Percentiles rank a stretch among this genome's conserved stretches.
These are phyloP conservation scores for Tenebrosternarchus preto DNA, from an alignment of 2,113 vertebrate species.

Conservation along the genomic window DNA sequence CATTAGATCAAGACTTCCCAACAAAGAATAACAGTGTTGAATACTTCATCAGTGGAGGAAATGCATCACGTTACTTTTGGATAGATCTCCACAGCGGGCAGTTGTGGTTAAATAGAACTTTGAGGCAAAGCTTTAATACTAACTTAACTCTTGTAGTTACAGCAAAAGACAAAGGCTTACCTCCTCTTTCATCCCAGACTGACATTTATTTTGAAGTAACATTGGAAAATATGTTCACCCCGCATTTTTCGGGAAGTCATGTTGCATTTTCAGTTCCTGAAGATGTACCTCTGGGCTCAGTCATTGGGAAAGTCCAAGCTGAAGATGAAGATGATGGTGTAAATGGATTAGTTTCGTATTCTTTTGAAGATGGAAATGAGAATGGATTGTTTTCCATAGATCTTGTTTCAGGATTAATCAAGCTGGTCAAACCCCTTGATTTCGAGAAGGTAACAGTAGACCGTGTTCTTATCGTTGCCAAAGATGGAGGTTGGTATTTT, in stretches of 20 bases:
- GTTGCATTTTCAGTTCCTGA: conserved; percentile 69
- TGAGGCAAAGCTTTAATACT: conserved; percentile 52
- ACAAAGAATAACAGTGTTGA: conserved; percentile 56
- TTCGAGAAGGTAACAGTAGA: conserved; percentile 65
- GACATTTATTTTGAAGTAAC: conserved; percentile 68
- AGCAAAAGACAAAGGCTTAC: conserved; percentile 68
- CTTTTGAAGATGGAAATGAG: conserved; percentile 53
- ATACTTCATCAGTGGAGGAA: conserved; percentile 67
- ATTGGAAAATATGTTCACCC: conserved; percentile 67
- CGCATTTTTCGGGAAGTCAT: conserved; percentile 62
- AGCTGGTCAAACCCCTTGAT: conserved; percentile 66
- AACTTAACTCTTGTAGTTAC: conserved; percentile 60
- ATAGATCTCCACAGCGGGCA: conserved; percentile 66
- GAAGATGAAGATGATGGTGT: conserved; percentile 69
- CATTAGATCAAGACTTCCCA: conserved; percentile 66
- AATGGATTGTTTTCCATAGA: conserved; percentile 67
- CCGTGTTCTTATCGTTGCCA: conserved; percentile 63
- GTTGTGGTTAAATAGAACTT: conserved; percentile 60
- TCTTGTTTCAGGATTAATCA: conserved; percentile 67
- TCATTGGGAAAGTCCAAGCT: conserved; percentile 70
- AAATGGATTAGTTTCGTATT: conserved; percentile 70
- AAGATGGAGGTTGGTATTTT: conserved; percentile 70
- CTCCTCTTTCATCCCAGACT: conserved; percentile 64
- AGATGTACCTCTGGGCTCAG: conserved; percentile 68
- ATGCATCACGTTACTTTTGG: conserved; percentile 70